Evolutionary conservation across 2,113 vertebrate species (phyloP).

Genomic region (Phaetusa simplex): DNA sequence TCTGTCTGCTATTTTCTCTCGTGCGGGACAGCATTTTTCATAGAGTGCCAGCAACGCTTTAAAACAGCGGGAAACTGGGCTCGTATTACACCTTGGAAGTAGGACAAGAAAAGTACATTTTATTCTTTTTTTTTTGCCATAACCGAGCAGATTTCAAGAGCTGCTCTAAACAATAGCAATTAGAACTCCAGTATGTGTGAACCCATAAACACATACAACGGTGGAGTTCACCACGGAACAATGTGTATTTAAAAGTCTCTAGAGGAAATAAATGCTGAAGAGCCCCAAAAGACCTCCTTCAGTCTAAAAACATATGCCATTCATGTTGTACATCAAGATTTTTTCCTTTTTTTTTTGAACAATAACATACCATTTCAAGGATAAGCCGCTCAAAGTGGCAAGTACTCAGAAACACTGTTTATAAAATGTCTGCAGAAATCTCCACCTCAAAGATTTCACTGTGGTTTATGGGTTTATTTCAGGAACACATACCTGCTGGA

Average conservation of each 20-base stretch:
- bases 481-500: background rate
- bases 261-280: background rate
- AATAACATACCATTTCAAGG: background rate
- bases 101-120: constrained; percentile 6
- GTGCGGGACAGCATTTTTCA: constrained; percentile 10
- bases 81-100: background rate
- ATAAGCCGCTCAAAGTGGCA: background rate
- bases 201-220: background rate
- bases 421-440: background rate
- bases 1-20: background rate
- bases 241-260: background rate
- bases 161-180: constrained; percentile 24
- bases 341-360: background rate
- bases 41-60: background rate
- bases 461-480: background rate
- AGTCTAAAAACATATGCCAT: background rate
- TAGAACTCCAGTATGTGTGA: background rate
- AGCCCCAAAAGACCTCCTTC: background rate
- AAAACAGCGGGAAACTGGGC: background rate
- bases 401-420: background rate
- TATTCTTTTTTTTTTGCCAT: background rate
- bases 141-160: constrained; percentile 19
- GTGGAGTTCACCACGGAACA: background rate
- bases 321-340: background rate
- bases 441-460: background rate